These are phyloP conservation scores for Eunapius fragilis DNA, from an alignment of 37 sponge, comb jelly and placozoan species.

Conservation along the genomic window DNA sequence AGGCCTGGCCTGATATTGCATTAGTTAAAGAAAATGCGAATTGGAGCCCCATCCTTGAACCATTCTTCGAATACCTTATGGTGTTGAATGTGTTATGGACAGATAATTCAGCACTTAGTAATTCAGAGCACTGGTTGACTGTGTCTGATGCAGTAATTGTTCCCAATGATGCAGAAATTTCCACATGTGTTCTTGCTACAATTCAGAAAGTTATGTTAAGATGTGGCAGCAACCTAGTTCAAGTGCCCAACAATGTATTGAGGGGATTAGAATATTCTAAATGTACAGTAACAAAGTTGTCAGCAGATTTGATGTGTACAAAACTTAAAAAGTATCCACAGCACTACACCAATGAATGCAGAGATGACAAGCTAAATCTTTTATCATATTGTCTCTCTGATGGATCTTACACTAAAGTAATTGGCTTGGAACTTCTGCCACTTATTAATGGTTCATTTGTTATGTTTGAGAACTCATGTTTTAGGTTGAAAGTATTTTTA, in stretches of 20 bases:
- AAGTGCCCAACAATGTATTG: conserved; percentile 1
- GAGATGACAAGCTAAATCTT: not conserved
- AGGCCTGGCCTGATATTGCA: not conserved
- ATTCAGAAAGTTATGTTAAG: not conserved
- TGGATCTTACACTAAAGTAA: not conserved
- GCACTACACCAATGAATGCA: not conserved
- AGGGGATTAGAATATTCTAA: not conserved
- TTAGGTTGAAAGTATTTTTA: not conserved
- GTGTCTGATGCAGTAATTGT: conserved; percentile 1
- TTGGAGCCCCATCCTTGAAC: not conserved
- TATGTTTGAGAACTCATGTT: not conserved
- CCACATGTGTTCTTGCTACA: not conserved
- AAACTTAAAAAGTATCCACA: not conserved
- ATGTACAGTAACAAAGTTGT: not conserved
- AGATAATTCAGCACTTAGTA: not conserved
- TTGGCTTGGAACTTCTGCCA: conserved; percentile 3
- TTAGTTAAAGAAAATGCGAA: not conserved
- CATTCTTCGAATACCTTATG: not conserved
- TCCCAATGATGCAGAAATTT: not conserved
- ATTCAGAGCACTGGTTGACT: not conserved
- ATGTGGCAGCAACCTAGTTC: not conserved
- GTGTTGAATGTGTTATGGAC: no score
- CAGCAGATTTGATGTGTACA: not conserved
- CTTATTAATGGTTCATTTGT: conserved; percentile 5
- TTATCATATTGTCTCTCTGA: conserved; percentile 9